Evolutionary conservation across 2,113 vertebrate species (phyloP).

Genomic region (Brevimyrus niger): DNA sequence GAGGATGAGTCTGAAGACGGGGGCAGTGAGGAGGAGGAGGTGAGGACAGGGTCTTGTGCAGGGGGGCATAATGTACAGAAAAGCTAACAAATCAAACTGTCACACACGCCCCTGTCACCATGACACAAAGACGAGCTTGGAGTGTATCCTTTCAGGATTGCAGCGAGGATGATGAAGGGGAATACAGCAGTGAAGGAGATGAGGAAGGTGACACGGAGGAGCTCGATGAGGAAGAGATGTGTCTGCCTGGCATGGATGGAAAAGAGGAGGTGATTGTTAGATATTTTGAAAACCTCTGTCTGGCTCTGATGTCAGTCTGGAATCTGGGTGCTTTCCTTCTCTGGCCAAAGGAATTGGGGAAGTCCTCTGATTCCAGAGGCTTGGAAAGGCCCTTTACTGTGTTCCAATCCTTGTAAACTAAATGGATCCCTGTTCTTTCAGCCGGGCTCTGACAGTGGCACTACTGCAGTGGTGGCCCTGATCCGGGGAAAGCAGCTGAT

Average conservation of each 20-base stretch:
- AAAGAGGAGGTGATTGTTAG: slow-evolving; percentile 81
- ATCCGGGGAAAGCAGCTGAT: slow-evolving; percentile 93
- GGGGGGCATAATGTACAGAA: neutral
- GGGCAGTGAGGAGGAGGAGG: slow-evolving; percentile 63
- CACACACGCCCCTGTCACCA: neutral
- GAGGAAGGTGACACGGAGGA: slow-evolving; percentile 70
- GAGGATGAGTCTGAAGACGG: slow-evolving; percentile 59
- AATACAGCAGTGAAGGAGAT: slow-evolving; percentile 73
- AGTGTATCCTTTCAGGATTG: slow-evolving; percentile 65
- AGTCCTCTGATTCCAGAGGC: neutral
- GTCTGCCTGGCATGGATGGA: slow-evolving; percentile 94
- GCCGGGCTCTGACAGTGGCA: slow-evolving; percentile 96
- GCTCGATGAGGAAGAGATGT: slow-evolving; percentile 81
- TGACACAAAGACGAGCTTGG: neutral
- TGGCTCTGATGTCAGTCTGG: neutral
- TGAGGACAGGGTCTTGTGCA: slow-evolving; percentile 30
- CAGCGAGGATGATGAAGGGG: slow-evolving; percentile 82
- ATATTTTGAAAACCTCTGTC: neutral
- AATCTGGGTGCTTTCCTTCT: neutral
- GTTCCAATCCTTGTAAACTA: neutral
- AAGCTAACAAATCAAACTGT: neutral
- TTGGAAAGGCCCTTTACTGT: neutral
- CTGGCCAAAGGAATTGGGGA: neutral
- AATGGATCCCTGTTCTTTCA: slow-evolving; percentile 34
- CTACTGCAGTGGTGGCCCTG: slow-evolving; percentile 88